Evolutionary conservation across 2,113 vertebrate genomes (phyloP).

Genomic region (Aldabrachelys gigantea): DNA sequence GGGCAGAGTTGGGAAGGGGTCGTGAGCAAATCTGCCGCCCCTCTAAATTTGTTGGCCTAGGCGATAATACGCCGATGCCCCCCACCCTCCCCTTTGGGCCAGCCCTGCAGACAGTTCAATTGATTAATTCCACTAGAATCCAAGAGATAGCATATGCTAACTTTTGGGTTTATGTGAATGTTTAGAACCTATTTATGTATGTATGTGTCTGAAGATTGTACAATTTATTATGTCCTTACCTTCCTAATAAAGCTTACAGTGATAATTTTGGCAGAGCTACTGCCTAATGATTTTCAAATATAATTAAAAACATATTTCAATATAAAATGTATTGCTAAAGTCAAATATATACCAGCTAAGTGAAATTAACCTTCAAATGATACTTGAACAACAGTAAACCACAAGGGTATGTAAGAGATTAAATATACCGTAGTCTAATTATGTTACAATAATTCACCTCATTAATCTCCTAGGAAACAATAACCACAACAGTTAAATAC

Average conservation of each 20-base stretch:
- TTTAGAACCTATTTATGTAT: not conserved
- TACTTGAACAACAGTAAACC: conserved; percentile 76
- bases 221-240: conserved; percentile 17
- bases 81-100: not conserved
- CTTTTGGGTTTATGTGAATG: not conserved
- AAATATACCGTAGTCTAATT: conserved; percentile 81
- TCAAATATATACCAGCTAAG: conserved; percentile 78
- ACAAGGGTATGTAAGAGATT: conserved; percentile 78
- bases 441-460: conserved; percentile 84
- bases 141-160: not conserved
- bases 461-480: conserved; percentile 87
- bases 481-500: conserved; percentile 82
- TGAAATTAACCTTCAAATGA: conserved; percentile 83
- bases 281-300: conserved; percentile 76
- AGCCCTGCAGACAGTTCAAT: not conserved
- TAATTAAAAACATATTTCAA: conserved; percentile 80
- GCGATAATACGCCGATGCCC: too few relatives aligned
- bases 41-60: too few relatives aligned
- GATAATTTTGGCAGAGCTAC: conserved; percentile 57
- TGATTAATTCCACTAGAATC: not conserved
- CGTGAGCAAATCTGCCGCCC: too few relatives aligned
- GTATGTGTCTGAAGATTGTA: not conserved
- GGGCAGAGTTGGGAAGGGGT: too few relatives aligned
- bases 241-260: conserved; percentile 12
- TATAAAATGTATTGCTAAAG: conserved; percentile 73